A percentile compares a stretch with the other conserved stretches of the same genome.
phyloP scores from a whole-genome alignment of 2,797 vertebrate genomes.

The Sebastes diaconus region DNA sequence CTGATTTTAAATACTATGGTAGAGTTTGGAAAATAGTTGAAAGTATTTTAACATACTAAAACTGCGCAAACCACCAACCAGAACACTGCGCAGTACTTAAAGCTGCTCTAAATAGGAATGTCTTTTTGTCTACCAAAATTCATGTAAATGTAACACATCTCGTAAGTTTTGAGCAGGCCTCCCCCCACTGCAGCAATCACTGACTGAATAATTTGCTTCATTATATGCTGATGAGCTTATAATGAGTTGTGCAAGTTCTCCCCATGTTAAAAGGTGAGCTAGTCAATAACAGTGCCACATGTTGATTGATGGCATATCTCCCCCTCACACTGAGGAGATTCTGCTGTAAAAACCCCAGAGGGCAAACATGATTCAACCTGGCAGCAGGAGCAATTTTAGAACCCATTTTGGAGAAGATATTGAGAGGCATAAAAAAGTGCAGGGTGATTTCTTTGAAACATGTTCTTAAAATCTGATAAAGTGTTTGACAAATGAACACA shows the following conservation, averaged over 20 bases:
- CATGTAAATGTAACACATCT: background rate
- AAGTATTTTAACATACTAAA: background rate
- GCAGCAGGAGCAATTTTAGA: background rate
- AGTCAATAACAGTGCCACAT: background rate
- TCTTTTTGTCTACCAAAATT: background rate
- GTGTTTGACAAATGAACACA: background rate
- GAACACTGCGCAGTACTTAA: background rate
- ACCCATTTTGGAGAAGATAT: background rate
- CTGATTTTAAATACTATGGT: background rate
- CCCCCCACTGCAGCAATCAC: background rate
- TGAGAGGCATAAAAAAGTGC: background rate
- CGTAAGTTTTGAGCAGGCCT: background rate
- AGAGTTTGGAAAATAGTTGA: background rate
- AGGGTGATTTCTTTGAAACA: background rate
- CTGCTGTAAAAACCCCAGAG: background rate
- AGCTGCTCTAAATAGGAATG: background rate
- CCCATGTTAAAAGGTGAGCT: background rate
- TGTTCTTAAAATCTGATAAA: background rate
- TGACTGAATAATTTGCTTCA: background rate
- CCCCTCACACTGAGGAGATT: background rate
- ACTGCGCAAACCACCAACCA: background rate
- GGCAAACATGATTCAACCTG: background rate
- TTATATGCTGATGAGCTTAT: background rate
- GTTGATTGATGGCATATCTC: background rate
- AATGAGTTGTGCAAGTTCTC: background rate